Evolutionary conservation across 2,888 invertebrate species (phyloP), one percentile per base, ranked within the genome.

Genomic region (Nomada flava): DNA sequence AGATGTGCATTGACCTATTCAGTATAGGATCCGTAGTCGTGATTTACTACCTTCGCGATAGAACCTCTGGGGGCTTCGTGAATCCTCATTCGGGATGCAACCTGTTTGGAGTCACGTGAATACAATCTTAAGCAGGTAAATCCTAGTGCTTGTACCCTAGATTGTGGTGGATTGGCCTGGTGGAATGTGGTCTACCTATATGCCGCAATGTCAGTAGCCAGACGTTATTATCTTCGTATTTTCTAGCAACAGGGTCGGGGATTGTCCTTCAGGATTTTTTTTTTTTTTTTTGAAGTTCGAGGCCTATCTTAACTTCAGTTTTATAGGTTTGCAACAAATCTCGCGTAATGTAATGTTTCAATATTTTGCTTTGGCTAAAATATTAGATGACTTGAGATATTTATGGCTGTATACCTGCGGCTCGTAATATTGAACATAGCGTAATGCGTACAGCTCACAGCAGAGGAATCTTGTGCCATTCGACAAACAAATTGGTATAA

Each of bases 1-100:
- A 86, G 78, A 79, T 85, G 88, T 88, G 86, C 88, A 90, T 90
- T 90, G 91, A 91, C 91, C 91, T 91, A 91, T 91, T 91, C 90
- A 86, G 80, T 90, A 79, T 83, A 86, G 89, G 89, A 91, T 91
- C 89, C 86, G 86, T 81, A 79, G 79, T 74, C 80, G 86, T 90
- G 90, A 88, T 90, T 91, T 89, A 90, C 87, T 84, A 85, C 82
- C 70, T 70, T 71, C 57, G 85, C 87, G 84, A 88, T 82, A 73
- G 82, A 81, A 82, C 74, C 83, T 84, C 88, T 86, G 87, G 89
- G 86, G 89, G 88, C 88, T 88, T 85, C 86, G 64, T 55, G 82
- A 52, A 50, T 42, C 53, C 53, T 79, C 65, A 63, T 57, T 68
- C 80, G 69, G 68, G 76, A 67, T 75, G 59, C 50, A 70, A 52